Conservation (phyloP, 2,797 vertebrate genomes). For the Poecilia picta region DNA sequence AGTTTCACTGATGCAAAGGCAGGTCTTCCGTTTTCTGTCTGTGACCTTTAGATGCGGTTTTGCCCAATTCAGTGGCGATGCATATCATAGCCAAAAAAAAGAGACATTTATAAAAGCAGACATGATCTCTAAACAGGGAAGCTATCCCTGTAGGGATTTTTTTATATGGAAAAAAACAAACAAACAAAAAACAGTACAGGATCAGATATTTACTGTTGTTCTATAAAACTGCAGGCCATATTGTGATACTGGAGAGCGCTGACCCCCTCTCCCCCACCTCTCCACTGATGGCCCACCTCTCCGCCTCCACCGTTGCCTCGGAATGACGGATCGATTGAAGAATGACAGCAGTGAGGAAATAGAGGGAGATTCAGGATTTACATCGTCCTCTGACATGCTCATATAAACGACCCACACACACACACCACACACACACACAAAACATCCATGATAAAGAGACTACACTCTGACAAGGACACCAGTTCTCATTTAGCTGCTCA, state of each 20-base stretch:
- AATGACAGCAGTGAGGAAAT: slow-evolving; percentile 72
- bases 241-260: slow-evolving; percentile 48
- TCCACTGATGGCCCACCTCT: slow-evolving; percentile 15
- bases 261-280: neutral
- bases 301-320: slow-evolving; percentile 41
- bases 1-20: slow-evolving; percentile 40
- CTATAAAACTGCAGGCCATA: neutral
- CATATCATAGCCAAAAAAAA: neutral
- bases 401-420: slow-evolving; percentile 58
- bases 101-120: neutral
- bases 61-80: neutral
- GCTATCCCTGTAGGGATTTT: neutral
- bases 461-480: slow-evolving; percentile 70
- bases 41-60: slow-evolving; percentile 67
- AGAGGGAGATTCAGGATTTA: slow-evolving; percentile 78
- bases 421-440: too few species aligned
- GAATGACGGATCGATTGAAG: slow-evolving; percentile 73
- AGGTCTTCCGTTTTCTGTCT: slow-evolving; percentile 63
- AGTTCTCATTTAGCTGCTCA: slow-evolving; percentile 63
- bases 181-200: neutral
- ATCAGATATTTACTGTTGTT: neutral
- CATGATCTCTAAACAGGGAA: neutral
- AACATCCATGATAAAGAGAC: slow-evolving; percentile 72
- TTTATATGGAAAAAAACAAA: neutral
- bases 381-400: slow-evolving; percentile 76